phyloP scores from a whole-genome alignment of 2,113 vertebrate species.

The Ibidorhyncha struthersii region DNA sequence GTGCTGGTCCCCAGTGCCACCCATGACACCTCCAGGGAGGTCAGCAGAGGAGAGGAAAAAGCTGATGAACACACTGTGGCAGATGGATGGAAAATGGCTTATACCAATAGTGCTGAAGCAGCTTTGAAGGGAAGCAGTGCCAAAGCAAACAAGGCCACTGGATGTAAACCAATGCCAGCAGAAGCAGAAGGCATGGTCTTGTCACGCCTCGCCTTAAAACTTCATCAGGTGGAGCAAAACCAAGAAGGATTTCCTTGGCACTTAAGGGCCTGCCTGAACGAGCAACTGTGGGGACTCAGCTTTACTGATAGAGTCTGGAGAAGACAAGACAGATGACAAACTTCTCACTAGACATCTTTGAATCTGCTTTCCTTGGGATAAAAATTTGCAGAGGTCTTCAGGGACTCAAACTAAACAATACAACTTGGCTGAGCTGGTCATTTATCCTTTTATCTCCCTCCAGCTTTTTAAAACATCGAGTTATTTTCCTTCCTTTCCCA shows the following conservation, averaged over 20 bases:
- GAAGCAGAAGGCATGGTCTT: not conserved
- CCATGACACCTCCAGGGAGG: not conserved
- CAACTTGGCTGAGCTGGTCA: not conserved
- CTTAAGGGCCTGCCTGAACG: not conserved
- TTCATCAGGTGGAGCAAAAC: not conserved
- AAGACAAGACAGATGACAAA: not conserved
- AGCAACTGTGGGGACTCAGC: not conserved
- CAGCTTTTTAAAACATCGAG: not conserved
- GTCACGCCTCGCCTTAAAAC: not conserved
- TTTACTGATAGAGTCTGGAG: not conserved
- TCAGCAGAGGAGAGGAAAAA: not conserved
- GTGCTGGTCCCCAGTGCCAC: not conserved
- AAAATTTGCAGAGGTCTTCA: not conserved
- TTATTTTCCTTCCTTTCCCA: not conserved
- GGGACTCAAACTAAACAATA: slow-evolving; percentile 26
- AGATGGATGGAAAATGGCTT: not conserved
- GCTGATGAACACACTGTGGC: not conserved
- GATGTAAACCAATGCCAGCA: not conserved
- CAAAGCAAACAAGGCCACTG: not conserved
- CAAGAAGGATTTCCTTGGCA: not conserved
- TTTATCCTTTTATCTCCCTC: slow-evolving; percentile 27
- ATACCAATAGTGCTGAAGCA: not conserved
- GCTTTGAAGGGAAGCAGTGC: not conserved
- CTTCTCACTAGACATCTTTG: not conserved
- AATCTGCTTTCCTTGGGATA: not conserved